Evolutionary conservation across 2,888 invertebrate species (phyloP), one percentile per base, ranked within the genome.

Genomic region (Dynastes hyllus): DNA sequence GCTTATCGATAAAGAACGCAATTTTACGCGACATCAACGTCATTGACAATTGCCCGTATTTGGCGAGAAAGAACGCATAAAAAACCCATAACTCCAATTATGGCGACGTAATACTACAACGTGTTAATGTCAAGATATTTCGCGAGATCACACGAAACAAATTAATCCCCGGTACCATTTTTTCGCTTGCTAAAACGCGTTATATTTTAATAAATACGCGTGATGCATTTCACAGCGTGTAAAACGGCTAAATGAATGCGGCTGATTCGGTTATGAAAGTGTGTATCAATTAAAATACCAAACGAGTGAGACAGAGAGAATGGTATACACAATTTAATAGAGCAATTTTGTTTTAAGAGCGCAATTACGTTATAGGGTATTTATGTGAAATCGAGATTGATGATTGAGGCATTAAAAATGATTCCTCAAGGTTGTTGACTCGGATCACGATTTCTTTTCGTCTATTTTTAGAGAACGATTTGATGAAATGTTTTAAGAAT

Each of bases 121-220:
- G 66, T 76, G 67, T 77, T 67, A 67, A 77, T 78, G 78, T 78
- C 78, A 71, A 63, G 51, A 73, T 53, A 63, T 78, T 69, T 78
- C 51, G 78, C 71, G 63, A 75, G 13, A 16, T 45, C 27, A 29
- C 13, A n/a, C 27, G 32, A 45, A 27, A 73, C 73, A 61, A 58
- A 73, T 73, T 73, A 58, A 71, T 71, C 71, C 40, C 37, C 51
- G 6, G 45, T 45, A 55, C 6, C 66, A 40, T 40, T 66, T 66
- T 66, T 40, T 13, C 66, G 9, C 6, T n/a, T 55, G 22, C 13
- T 55, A 55, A 45, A 45, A 45, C 11, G 45, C 45, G 45, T 11
- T 45, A 3, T 65, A 45, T 45, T 45, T 45, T 45, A 45, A 45
- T 45, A 45, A 45, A 45, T 11, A 11, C 45, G 45, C 45, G 45